phyloP scores from a whole-genome alignment of 1,140 invertebrate species.

The Aphelenchoides fujianensis region DNA sequence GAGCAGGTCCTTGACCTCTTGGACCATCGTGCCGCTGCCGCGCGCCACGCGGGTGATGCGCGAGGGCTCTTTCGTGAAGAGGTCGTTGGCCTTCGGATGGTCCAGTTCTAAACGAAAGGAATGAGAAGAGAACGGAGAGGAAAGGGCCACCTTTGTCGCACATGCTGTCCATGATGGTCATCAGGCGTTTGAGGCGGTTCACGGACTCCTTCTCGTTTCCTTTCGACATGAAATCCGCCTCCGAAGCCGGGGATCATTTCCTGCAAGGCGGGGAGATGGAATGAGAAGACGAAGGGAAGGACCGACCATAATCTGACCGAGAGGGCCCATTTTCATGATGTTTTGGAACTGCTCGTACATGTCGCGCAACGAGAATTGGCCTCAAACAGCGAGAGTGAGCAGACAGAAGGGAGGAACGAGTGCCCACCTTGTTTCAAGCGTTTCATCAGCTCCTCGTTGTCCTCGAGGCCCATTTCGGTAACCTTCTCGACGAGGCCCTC shows the following conservation, averaged over 20 bases:
- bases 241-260: slow-evolving; percentile 99
- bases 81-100: slow-evolving; percentile 88
- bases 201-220: slow-evolving; percentile 98
- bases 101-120: slow-evolving; percentile 75
- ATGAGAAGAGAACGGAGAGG: slow-evolving; percentile 21
- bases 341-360: slow-evolving; percentile 99
- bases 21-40: slow-evolving; percentile 87
- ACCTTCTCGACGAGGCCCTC: slow-evolving; percentile 99
- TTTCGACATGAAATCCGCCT: slow-evolving; percentile 96
- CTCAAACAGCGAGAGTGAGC: slow-evolving; percentile 54
- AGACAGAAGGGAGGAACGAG: background rate
- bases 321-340: slow-evolving; percentile 99
- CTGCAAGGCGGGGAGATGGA: slow-evolving; percentile 65
- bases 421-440: slow-evolving; percentile 95
- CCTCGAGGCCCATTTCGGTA: slow-evolving; percentile 95
- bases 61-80: slow-evolving; percentile 88
- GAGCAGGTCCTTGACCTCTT: slow-evolving; percentile 95
- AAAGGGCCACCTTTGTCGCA: slow-evolving; percentile 76
- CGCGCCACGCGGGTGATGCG: slow-evolving; percentile 82
- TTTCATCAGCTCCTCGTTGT: slow-evolving; percentile 96
- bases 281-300: slow-evolving; percentile 12
- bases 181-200: slow-evolving; percentile 88
- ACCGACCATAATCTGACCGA: slow-evolving; percentile 95
- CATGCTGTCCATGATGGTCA: slow-evolving; percentile 99
- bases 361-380: slow-evolving; percentile 94